Percentiles rank a stretch among this genome's conserved stretches.
phyloP scores from a whole-genome alignment of 2,797 vertebrate genomes.

The Coccyzus lansbergi region DNA sequence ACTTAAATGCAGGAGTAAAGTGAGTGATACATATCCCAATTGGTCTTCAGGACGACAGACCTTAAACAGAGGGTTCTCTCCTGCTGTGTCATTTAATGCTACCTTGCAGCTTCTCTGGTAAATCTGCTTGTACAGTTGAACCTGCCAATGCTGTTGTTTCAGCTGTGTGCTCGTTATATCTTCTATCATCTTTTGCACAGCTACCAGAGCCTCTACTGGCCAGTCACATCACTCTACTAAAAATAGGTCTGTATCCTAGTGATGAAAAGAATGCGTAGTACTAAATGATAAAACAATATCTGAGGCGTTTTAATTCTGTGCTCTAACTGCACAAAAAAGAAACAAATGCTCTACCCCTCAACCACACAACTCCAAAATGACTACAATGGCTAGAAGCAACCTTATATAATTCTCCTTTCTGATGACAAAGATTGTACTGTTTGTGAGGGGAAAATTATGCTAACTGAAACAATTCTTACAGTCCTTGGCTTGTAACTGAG shows the following conservation, averaged over 20 bases:
- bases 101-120: background rate
- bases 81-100: background rate
- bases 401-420: background rate
- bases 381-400: background rate
- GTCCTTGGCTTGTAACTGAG: constrained; percentile 9
- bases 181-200: background rate
- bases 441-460: background rate
- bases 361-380: background rate
- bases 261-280: background rate
- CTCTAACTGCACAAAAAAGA: background rate
- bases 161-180: background rate
- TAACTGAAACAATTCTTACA: constrained; percentile 28
- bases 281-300: background rate
- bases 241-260: background rate
- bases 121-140: background rate
- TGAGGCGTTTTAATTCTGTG: background rate
- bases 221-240: background rate
- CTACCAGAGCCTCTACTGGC: background rate
- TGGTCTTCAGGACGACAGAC: background rate
- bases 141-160: background rate
- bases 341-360: background rate
- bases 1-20: background rate
- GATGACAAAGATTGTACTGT: background rate
- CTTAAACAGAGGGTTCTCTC: background rate
- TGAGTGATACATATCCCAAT: background rate